A percentile compares a stretch with the other conserved stretches of the same genome.
These are phyloP conservation scores for Odontothrips loti DNA, from an alignment of 2,888 invertebrate species.

Conservation along the genomic window DNA sequence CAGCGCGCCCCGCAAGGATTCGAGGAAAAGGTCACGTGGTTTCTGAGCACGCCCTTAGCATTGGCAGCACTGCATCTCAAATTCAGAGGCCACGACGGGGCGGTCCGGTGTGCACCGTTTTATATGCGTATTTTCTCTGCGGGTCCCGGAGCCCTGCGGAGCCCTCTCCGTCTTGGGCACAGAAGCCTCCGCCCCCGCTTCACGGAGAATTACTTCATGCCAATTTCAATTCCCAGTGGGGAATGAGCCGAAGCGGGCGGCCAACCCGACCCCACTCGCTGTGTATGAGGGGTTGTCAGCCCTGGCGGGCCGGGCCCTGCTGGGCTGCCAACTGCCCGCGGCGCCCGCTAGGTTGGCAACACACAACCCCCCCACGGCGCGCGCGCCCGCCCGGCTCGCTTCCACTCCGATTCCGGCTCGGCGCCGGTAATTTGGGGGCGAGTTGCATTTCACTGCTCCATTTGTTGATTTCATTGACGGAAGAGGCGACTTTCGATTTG, in stretches of 20 bases:
- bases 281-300: constrained; percentile 2
- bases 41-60: no score
- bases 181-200: background rate
- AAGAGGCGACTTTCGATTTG: background rate
- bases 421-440: background rate
- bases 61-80: no score
- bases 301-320: background rate
- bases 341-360: background rate
- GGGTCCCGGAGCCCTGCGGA: background rate
- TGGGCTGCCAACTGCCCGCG: background rate
- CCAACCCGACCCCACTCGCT: background rate
- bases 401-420: constrained; percentile 19
- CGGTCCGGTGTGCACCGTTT: background rate
- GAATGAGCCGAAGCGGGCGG: background rate
- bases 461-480: constrained; percentile 16
- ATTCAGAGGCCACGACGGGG: background rate
- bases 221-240: constrained; percentile 20
- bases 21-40: no score
- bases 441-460: constrained; percentile 22
- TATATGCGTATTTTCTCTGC: background rate
- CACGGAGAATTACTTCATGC: constrained; percentile 17
- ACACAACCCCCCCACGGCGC: background rate
- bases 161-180: background rate
- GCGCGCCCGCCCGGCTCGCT: background rate
- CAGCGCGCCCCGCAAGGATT: no score